phyloP scores from a whole-genome alignment of 2,888 invertebrate genomes.

The Caenorhabditis drosophilae region DNA sequence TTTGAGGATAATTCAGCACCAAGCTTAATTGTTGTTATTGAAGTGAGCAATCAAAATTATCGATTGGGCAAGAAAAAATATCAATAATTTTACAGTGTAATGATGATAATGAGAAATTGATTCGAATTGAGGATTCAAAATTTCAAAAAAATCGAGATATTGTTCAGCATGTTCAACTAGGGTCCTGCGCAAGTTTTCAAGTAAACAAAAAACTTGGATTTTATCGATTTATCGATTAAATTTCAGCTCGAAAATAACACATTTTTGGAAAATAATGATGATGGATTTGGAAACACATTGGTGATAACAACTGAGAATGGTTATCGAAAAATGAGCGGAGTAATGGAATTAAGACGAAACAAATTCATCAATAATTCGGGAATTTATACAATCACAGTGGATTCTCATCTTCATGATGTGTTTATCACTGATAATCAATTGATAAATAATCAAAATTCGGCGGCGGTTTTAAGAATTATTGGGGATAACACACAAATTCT shows the following conservation, averaged over 20 bases:
- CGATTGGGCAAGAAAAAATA: too few relatives aligned
- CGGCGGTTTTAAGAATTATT: conserved; percentile 38
- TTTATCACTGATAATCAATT: conserved; percentile 29
- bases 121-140: conserved; percentile 28
- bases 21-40: conserved; percentile 26
- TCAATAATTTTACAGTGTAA: conserved; percentile 47
- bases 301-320: conserved; percentile 21
- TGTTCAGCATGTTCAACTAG: conserved; percentile 38
- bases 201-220: conserved; percentile 5
- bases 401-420: conserved; percentile 18
- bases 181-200: conserved; percentile 34
- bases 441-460: conserved; percentile 33
- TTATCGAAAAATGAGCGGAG: conserved; percentile 13
- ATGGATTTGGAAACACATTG: conserved; percentile 25
- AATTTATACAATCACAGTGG: conserved; percentile 29
- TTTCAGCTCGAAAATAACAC: conserved; percentile 29
- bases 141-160: conserved; percentile 37
- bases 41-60: too few relatives aligned
- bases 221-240: background rate
- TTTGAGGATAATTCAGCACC: conserved; percentile 33
- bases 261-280: conserved; percentile 18
- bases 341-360: conserved; percentile 22
- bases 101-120: conserved; percentile 33
- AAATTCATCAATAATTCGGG: conserved; percentile 29
- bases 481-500: conserved; percentile 27